Base-by-base conservation (phyloP, 2,888 invertebrate species). In the Ceraclea dissimilis region DNA sequence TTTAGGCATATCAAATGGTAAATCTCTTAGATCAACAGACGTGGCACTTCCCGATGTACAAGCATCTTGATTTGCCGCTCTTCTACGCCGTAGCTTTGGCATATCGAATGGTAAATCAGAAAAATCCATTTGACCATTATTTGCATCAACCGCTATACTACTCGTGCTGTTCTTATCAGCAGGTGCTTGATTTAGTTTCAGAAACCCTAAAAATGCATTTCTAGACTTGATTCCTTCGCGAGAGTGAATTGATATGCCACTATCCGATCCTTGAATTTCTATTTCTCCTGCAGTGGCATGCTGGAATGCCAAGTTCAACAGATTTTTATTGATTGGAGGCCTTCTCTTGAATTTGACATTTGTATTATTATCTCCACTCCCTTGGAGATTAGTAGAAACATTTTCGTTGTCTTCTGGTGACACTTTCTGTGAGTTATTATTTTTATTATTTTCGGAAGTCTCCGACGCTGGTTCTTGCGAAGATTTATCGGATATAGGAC, bases 1-100 rank as follows among this genome's bases (percentile, higher is more conserved):
- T 72, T 93, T 93, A 26, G 93, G 93, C 93, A 93, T 93, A 70
- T 93, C 92, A 70, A 93, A 93, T 56, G 93, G 93, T 67, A 93
- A 78, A 69, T 92, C 84, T 62, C 87, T 79, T 52, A 91, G 74
- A 68, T 92, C 91, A 46, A 90, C 87, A 13, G 85, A 85, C 8
- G 85, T 85, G 44, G 84, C 83, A 66, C 84, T 84, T 39, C 84
- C 82, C 5, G 84, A 84, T 63, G 88, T 88, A 53, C 87, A 87
- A 10, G 76, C 76, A 61, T 79, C 83, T 67, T 83, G 83, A 64
- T 85, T 67, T 19, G 81, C 80, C 57, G 84, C 73, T 65, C 85
- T 80, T 65, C 84, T 74, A 61, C 90, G 78, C 57, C 90, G 78
- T 63, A 92, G 71, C 70, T 93, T 93, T 50, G 92, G 92, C 91